Evolutionary conservation across 2,797 vertebrate genomes (phyloP).

Genomic region (Mormyrops attenuatus): DNA sequence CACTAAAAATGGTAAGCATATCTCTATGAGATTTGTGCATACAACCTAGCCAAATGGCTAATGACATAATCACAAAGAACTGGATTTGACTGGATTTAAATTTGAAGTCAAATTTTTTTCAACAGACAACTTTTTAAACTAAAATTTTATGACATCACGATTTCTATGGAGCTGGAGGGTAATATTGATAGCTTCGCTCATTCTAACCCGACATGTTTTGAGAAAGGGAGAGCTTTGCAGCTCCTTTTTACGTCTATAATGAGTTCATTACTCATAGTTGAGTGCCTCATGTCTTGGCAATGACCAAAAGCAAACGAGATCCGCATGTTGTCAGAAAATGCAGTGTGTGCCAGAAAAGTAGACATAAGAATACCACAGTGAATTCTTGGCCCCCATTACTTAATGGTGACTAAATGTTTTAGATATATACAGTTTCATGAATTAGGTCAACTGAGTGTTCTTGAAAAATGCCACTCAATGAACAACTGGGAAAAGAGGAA

Average conservation of each 20-base stretch:
- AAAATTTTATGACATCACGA: background rate
- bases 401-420: conserved; percentile 34
- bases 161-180: background rate
- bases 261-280: conserved; percentile 34
- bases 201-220: background rate
- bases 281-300: conserved; percentile 26
- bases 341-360: conserved; percentile 37
- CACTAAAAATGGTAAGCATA: background rate
- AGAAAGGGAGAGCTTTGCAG: conserved; percentile 21
- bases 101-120: background rate
- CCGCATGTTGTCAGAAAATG: conserved; percentile 30
- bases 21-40: background rate
- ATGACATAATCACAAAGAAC: conserved; percentile 12
- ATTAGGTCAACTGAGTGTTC: conserved; percentile 30
- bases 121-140: background rate
- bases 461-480: conserved; percentile 14
- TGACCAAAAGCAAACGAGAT: conserved; percentile 30
- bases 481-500: conserved; percentile 19
- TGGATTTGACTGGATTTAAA: conserved; percentile 10
- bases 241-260: conserved; percentile 32
- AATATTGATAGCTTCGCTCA: conserved; percentile 24
- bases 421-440: conserved; percentile 25
- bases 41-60: background rate
- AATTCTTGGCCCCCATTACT: conserved; percentile 41
- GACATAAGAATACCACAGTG: conserved; percentile 36